Base-by-base conservation (phyloP, 2,888 invertebrate species). In the Aproaerema taeniolella region DNA sequence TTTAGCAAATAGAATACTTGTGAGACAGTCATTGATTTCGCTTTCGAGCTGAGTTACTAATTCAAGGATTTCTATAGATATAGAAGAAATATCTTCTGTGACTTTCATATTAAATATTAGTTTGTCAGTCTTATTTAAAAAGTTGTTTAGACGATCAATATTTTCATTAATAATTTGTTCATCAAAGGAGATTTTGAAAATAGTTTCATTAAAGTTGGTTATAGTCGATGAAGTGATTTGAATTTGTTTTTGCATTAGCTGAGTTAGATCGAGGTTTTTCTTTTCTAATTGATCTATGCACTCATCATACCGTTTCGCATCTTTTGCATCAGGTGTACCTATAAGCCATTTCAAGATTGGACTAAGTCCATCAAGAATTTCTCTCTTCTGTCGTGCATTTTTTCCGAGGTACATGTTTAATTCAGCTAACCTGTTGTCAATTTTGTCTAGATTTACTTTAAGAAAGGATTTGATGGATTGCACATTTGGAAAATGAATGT, bases 301-400 rank as follows among this genome's bases (percentile, higher is more conserved):
- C 31, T 58, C 43, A 7, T 58, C 49, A 11, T 59, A 58, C 3
- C 40, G 39, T 43, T 53, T 45, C 0, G 58, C 54, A 31, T 58
- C 53, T 42, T 49, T 53, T 1, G 60, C 53, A 29, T 61, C 57
- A 1, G 58, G 58, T 12, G 59, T 60, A 11, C 56, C 55, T 8
- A 59, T 56, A 0, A 60, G 50, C 43, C 49, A 58, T 55, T 58
- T 58, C 2, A 58, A 31, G 5, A 61, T 26, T 2, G 53, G 46
- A 29, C 60, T 49, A 9, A 61, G 26, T 6, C 52, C 60, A 17
- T 61, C 54, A 8, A 58, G 11, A 1, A 57, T 17, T 52, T 61
- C 56, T 10, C 57, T 33, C 45, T 57, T 58, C 2, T 30, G 15
- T 17, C 52, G 38, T 6, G 47, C 40, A 11, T 52, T 57, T 14